Conservation (phyloP, 2,888 invertebrate genomes). For the Antheraea assamensis region DNA sequence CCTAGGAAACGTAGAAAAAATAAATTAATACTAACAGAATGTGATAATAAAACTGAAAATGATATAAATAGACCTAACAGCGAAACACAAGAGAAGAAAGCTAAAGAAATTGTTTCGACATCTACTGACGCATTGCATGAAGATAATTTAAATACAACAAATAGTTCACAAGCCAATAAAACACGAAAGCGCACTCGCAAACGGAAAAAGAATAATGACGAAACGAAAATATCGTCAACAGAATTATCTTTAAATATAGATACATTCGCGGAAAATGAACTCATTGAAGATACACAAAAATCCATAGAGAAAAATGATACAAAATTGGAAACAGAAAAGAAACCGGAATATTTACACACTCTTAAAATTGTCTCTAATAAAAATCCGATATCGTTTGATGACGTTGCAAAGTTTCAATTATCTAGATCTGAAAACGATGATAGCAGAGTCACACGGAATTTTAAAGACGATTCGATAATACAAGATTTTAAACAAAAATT, state of each 20-base stretch:
- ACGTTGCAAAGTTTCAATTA: neutral
- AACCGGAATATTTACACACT: neutral
- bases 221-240: neutral
- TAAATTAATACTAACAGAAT: neutral
- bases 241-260: conserved; percentile 2
- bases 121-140: neutral
- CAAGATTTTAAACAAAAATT: conserved; percentile 35
- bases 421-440: conserved; percentile 3
- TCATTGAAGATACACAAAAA: neutral
- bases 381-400: neutral
- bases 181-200: neutral
- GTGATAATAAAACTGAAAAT: neutral
- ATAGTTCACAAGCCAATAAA: neutral
- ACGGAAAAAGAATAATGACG: neutral
- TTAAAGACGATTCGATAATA: conserved; percentile 33
- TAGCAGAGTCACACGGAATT: conserved; percentile 21
- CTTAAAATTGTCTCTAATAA: conserved; percentile 9
- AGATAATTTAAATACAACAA: neutral
- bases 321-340: conserved; percentile 18
- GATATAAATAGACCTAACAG: neutral
- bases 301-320: neutral
- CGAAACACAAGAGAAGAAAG: neutral
- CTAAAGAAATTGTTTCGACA: neutral
- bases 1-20: conserved; percentile 1
- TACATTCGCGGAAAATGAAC: neutral